These are phyloP conservation scores for Chloroclystis v-ata DNA, from an alignment of 2,888 invertebrate genomes.

Conservation along the genomic window DNA sequence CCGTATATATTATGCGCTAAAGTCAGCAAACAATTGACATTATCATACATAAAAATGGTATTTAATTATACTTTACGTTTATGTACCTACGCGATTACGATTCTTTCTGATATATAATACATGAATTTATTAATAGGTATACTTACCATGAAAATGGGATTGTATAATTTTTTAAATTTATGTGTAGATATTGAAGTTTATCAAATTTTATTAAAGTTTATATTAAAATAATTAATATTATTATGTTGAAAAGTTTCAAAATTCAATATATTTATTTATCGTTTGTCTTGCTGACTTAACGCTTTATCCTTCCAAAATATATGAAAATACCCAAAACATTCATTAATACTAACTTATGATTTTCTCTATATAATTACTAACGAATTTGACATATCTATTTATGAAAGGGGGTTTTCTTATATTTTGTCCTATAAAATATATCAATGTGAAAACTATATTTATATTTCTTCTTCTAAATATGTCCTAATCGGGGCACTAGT, in stretches of 20 bases:
- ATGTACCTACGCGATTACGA: no score
- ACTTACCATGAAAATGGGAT: no score
- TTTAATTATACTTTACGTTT: no score
- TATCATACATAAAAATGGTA: no score
- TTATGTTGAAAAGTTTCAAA: no score
- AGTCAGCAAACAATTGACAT: slow-evolving; percentile 10
- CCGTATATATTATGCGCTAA: slow-evolving; percentile 8
- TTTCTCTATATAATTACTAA: slow-evolving; percentile 2
- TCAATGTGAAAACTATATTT: slow-evolving; percentile 45
- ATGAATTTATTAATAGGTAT: no score
- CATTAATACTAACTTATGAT: not conserved
- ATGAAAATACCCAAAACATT: slow-evolving; percentile 37
- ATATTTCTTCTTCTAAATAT: slow-evolving; percentile 50
- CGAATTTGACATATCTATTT: slow-evolving; percentile 22
- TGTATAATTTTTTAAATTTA: no score
- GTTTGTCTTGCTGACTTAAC: slow-evolving; percentile 8
- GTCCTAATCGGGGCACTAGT: slow-evolving; percentile 44
- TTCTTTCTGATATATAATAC: no score
- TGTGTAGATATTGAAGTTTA: no score
- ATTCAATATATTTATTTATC: no score
- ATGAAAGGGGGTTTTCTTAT: slow-evolving; percentile 40
- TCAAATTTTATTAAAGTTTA: no score
- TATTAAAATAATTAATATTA: no score
- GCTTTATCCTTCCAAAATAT: slow-evolving; percentile 31
- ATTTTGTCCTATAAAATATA: slow-evolving; percentile 41